phyloP scores from a whole-genome alignment of 2,888 invertebrate species.

The Athalia circularis region DNA sequence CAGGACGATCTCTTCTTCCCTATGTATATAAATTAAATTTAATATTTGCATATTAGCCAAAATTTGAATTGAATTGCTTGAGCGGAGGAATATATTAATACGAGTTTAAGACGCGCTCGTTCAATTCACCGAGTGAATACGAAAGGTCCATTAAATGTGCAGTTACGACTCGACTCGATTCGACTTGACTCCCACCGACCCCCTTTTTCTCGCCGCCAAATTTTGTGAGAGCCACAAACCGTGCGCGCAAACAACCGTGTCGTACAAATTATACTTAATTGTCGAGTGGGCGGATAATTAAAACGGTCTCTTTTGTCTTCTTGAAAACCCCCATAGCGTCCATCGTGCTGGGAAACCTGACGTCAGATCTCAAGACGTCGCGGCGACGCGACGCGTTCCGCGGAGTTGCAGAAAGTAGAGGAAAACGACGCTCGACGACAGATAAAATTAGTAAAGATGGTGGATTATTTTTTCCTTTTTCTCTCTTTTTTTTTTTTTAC shows the following conservation, averaged over 20 bases:
- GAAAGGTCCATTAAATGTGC: conserved; percentile 24
- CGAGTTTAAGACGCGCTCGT: neutral
- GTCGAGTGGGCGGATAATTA: conserved; percentile 31
- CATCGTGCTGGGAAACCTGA: neutral
- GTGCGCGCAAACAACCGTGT: neutral
- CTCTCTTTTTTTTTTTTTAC: too few species aligned
- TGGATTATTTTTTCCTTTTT: neutral
- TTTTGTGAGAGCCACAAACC: neutral
- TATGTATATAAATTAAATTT: neutral
- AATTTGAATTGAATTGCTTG: conserved; percentile 16
- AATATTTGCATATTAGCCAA: neutral
- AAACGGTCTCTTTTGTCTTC: conserved; percentile 24
- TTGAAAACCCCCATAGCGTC: neutral
- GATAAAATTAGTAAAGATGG: conserved; percentile 12
- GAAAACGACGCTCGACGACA: conserved; percentile 11
- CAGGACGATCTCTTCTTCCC: neutral
- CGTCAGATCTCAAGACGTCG: conserved; percentile 27
- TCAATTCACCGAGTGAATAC: neutral
- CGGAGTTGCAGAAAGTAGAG: neutral
- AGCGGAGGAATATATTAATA: conserved; percentile 4
- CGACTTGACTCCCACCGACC: too few species aligned
- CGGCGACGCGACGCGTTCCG: too few species aligned
- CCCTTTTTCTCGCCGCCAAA: neutral
- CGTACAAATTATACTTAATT: conserved; percentile 16
- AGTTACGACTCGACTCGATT: neutral